Evolutionary conservation across 2,113 vertebrate species (phyloP).

Genomic region (Thamnaconus septentrionalis): DNA sequence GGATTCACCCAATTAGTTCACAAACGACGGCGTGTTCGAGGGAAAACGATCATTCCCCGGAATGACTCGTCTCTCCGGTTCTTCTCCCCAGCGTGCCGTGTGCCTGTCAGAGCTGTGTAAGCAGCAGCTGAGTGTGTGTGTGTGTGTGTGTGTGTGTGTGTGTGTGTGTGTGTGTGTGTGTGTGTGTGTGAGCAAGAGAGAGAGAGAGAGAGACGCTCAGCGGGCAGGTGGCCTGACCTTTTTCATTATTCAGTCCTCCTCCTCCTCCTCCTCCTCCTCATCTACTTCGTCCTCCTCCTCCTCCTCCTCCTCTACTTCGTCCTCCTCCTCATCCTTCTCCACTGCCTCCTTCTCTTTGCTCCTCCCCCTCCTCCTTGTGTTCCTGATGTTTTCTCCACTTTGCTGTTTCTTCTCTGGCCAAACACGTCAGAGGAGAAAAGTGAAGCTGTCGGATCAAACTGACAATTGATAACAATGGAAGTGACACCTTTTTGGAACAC

Average conservation of each 20-base stretch:
- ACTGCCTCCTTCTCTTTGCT: no score
- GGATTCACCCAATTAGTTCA: conserved; percentile 73
- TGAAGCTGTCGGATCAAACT: no score
- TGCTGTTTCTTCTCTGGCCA: no score
- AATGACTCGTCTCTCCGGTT: conserved; percentile 53
- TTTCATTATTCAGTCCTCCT: conserved; percentile 75
- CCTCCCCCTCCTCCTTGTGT: no score
- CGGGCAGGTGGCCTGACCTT: conserved; percentile 76
- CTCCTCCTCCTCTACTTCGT: background rate
- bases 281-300: conserved; percentile 29
- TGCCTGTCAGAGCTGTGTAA: conserved; percentile 21
- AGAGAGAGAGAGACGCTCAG: conserved; percentile 42
- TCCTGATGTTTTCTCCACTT: no score
- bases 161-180: conserved; percentile 3
- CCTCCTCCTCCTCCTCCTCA: conserved; percentile 54
- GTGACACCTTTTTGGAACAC: no score
- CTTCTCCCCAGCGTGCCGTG: conserved; percentile 41
- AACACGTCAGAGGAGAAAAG: no score
- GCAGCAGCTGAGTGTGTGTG: background rate
- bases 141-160: conserved; percentile 20
- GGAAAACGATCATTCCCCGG: conserved; percentile 59
- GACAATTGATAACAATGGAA: no score
- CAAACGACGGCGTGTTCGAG: conserved; percentile 61
- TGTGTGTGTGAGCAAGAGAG: background rate
- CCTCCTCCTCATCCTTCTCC: background rate